Base-by-base conservation (phyloP, 2,113 vertebrate species). In the Trichechus manatus region DNA sequence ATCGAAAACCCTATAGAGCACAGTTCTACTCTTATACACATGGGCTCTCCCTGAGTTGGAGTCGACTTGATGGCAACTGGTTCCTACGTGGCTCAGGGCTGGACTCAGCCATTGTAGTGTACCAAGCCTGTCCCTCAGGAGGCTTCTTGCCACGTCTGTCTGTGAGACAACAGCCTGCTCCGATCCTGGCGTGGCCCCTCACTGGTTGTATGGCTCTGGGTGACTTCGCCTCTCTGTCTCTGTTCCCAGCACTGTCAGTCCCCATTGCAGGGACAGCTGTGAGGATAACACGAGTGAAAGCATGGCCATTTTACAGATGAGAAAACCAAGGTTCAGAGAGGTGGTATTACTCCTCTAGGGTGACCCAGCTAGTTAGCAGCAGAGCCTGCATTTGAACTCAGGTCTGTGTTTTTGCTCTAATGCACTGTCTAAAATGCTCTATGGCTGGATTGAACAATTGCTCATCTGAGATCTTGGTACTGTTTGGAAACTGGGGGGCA, bases 141-240 rank as follows among this genome's bases (percentile, higher is more conserved):
- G 5, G 2, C 31, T 33, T 36, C 83, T 68, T 1, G 1, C n/a
- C n/a, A 15, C 64, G 19, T 53, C 44, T 39, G n/a, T 44, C 79
- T 29, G 2, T 19, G 39, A 87, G 64, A 8, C 47, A 1, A 33
- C 44, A 31, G 50, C 61, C 80, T 20, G 42, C 72, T 47, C 61
- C 29, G 22, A 68, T 84, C 64, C 87, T 5, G 84, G 74, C 10
- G 33, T 1, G 1, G 39, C 25, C 20, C 23, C n/a, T 59, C 47
- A 0, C 0, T 75, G 3, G 42, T 9, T 39, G 29, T 1, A 0
- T 61, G 56, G 27, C 22, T 50, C 27, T n/a, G 72, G 33, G 56
- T 59, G 53, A 74, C 25, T 39, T 80, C 23, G 23, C 83, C 53
- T 87, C 84, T 86, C 33, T 31, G 56, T 33, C 47, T 83, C 78